Conservation (phyloP, 2,113 vertebrate species). For the Erythrocercus mccallii region DNA sequence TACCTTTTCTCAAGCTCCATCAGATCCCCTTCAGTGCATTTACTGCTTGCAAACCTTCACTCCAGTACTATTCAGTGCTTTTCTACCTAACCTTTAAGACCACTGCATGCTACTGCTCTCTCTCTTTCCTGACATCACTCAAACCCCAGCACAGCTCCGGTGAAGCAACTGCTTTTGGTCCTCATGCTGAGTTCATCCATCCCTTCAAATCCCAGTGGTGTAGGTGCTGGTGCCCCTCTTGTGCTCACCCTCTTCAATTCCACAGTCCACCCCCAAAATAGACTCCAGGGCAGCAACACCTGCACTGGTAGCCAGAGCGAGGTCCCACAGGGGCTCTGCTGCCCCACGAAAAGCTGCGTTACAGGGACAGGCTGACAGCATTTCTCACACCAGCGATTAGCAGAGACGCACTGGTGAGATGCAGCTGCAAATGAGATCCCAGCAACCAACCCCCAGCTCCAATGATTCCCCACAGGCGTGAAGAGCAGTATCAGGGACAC, state of each 20-base stretch:
- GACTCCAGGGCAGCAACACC: not conserved
- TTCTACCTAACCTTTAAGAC: not conserved
- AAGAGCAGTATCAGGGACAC: not conserved
- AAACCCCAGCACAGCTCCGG: not conserved
- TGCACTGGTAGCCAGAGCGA: not conserved
- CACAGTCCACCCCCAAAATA: not conserved
- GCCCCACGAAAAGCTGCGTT: not conserved
- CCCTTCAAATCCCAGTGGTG: not conserved
- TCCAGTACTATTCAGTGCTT: not conserved
- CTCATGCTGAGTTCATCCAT: not conserved
- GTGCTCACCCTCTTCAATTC: not conserved
- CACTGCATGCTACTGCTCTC: not conserved
- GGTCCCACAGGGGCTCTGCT: not conserved
- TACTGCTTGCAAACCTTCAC: not conserved
- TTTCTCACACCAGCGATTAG: not conserved
- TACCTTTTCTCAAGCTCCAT: not conserved
- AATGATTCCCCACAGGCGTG: not conserved
- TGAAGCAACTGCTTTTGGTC: not conserved
- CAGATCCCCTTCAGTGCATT: not conserved
- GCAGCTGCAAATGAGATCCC: conserved; percentile 24
- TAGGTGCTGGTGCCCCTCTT: not conserved
- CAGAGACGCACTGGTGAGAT: too few species aligned
- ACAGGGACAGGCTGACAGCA: not conserved
- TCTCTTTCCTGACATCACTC: not conserved
- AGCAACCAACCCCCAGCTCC: not conserved